phyloP scores from a whole-genome alignment of 1,140 invertebrate species.

The Oncopodura yosiiana region DNA sequence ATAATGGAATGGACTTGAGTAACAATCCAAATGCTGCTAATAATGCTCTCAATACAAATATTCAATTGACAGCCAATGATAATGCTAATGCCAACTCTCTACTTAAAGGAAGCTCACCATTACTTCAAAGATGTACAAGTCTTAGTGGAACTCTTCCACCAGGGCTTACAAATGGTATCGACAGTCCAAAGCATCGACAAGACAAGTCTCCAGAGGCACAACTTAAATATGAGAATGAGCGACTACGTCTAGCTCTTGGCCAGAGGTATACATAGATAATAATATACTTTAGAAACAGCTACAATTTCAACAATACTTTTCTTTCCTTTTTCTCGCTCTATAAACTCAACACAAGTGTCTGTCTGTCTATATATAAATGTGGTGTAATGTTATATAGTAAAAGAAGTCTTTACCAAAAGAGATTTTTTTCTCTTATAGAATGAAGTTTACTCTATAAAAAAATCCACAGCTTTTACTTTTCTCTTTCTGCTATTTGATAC shows the following conservation, averaged over 20 bases:
- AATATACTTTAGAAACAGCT: conserved; percentile 33
- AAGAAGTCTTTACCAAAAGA: too few relatives aligned
- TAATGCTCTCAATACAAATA: too few relatives aligned
- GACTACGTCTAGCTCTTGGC: conserved; percentile 84
- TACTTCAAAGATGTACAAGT: background rate
- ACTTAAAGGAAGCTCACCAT: conserved; percentile 11
- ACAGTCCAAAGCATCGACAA: conserved; percentile 44
- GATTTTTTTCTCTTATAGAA: too few relatives aligned
- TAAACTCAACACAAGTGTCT: too few relatives aligned
- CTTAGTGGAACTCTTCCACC: background rate
- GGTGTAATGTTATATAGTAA: too few relatives aligned
- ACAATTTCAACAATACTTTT: conserved; percentile 5
- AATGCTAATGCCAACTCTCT: conserved; percentile 14
- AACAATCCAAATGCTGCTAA: too few relatives aligned
- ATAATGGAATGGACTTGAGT: background rate
- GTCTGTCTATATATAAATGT: too few relatives aligned
- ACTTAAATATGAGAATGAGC: conserved; percentile 92
- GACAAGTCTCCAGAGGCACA: conserved; percentile 62
- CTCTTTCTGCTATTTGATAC: too few relatives aligned
- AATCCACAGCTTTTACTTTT: too few relatives aligned
- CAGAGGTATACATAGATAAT: conserved; percentile 71
- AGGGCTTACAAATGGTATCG: conserved; percentile 20
- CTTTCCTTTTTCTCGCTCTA: too few relatives aligned
- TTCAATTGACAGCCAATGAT: too few relatives aligned
- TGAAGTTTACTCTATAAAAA: too few relatives aligned